Evolutionary conservation across 2,113 vertebrate genomes (phyloP), one percentile per base, ranked within the genome.

Genomic region (Rhineura floridana): DNA sequence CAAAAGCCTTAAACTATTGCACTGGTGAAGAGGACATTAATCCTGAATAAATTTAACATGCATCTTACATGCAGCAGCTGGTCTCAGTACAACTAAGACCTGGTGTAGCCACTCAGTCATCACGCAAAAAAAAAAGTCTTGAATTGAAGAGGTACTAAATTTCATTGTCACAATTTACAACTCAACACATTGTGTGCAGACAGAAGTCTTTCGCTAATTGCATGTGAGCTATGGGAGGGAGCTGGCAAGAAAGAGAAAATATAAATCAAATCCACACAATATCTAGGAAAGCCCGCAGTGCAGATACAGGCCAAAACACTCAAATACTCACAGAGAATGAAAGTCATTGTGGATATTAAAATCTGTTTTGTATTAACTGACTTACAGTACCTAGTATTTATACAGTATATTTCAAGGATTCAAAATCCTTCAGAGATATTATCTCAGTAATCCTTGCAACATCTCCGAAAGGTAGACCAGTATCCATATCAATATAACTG

Each of bases 81-180:
- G 33, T 12, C 33, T 76, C 17, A 25, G 36, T 86, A 33, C 44
- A 72, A 7, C 30, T 63, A 82, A 76, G 80, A 76, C n/a, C 33
- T 75, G 42, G 19, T 83, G 42, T 50, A 75, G 23, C 55, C n/a
- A 25, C 3, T 77, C 30, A 77, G 55, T n/a, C 42, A 63, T 50
- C 48, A 84, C 28, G 48, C 2, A 4, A 30, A 11, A 17, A 23
- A 33, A 33, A 19, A n/a, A 9, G 28, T 8, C 15, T 85, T 25
- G 52, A 44, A 39, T 73, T 63, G 42, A 75, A 82, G 42, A 82
- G 69, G 52, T 46, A 63, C 46, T 85, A 76, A 85, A 77, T 85
- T 46, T 65, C 39, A 82, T 62, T 87, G 86, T 76, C 55, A 83
- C 33, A 75, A 62, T 81, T 87, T 72, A 87, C 67, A 73, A 42